phyloP scores from a whole-genome alignment of 2,113 vertebrate genomes.

The Microcebus griseorufus region DNA sequence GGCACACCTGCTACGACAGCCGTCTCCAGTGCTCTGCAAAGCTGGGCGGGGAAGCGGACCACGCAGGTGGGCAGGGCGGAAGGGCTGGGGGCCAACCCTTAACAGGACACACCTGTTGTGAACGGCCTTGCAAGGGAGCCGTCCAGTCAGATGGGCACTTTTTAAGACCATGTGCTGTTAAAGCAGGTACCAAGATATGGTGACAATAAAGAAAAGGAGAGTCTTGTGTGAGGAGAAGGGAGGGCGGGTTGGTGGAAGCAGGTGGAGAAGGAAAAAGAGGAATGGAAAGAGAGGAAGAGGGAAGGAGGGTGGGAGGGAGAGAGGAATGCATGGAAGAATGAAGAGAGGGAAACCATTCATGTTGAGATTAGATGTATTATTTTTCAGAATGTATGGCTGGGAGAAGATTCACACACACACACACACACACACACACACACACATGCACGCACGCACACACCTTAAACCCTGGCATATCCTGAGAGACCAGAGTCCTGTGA shows the following conservation, averaged over 20 bases:
- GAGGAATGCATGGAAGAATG: rapidly evolving
- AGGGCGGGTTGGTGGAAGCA: not conserved
- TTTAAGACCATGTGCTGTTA: not conserved
- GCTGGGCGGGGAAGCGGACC: rapidly evolving
- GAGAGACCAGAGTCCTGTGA: not conserved
- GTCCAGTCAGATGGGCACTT: not conserved
- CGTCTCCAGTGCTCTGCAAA: not conserved
- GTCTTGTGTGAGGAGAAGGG: not conserved
- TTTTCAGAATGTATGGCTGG: not conserved
- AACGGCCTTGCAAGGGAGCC: not conserved
- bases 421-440: not conserved
- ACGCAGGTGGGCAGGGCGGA: rapidly evolving
- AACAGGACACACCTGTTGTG: not conserved
- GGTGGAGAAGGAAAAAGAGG: not conserved
- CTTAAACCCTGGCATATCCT: not conserved
- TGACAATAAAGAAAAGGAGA: not conserved
- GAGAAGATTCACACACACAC: not conserved
- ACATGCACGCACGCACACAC: rapidly evolving
- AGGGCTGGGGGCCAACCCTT: not conserved
- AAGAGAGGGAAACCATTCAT: not conserved
- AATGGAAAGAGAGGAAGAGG: not conserved
- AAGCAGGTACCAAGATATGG: not conserved
- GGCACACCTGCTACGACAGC: not conserved
- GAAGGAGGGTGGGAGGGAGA: too few species aligned
- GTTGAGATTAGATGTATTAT: not conserved